Evolutionary conservation across 2,113 vertebrate species (phyloP), one percentile per base, ranked within the genome.

Genomic region (Platichthys stellatus): DNA sequence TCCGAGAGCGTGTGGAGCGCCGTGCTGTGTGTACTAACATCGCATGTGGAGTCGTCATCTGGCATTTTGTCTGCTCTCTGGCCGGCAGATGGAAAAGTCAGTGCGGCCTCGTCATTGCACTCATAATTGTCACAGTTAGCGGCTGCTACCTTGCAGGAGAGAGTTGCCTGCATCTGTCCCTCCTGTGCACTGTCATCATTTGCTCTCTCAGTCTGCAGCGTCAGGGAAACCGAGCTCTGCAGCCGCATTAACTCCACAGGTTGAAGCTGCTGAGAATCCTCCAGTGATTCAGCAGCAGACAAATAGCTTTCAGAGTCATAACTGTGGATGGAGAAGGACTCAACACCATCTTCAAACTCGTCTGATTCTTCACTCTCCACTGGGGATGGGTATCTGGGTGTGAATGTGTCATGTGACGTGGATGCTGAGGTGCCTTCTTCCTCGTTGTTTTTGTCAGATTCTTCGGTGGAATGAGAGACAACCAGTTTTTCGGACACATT

Each of bases 301-400:
- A 88, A 63, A 53, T 86, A 87, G 20, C 15, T 76, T 71, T 92
- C 88, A 58, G 90, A 91, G 58, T 88, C 86, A n/a, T 70, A 88
- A 59, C 82, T 85, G 74, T 72, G 61, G 66, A 23, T 3, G 24
- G 87, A 85, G 64, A 81, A 53, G 62, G 84, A 74, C 24, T 91
- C 87, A 3, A 17, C 81, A 0, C 23, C 13, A 14, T 87, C 87
- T 31, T 64, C 78, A 40, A 69, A 64, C 18, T 81, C 76, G 2
- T 85, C 74, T 4, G 85, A 82, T 45, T 77, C 75, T 28, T 45
- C n/a, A 6, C 57, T 66, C 31, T 78, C 82, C 12, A 38, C 15
- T 64, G 5, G 20, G 3, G 58, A 4, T 1, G n/a, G 23, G 28
- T 65, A 61, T 62, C 7, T 71, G 23, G 17, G 2, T 18, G 40